Conservation (phyloP, 2,888 invertebrate genomes). For the Bellardia bayeri region DNA sequence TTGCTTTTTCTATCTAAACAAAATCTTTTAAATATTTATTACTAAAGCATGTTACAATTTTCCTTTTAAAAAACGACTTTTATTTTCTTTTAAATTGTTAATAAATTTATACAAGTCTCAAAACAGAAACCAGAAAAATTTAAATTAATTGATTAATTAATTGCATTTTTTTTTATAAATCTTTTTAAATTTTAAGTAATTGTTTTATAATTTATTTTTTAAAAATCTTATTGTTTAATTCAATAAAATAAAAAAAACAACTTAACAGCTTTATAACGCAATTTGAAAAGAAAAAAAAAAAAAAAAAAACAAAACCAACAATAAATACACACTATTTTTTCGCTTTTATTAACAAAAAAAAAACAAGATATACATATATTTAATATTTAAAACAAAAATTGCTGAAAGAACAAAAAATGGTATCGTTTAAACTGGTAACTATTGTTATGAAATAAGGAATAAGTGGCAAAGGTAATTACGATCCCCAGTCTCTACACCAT, state of each 20-base stretch:
- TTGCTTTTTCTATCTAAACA: slow-evolving; percentile 53
- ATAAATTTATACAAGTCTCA: slow-evolving; percentile 45
- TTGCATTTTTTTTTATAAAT: slow-evolving; percentile 52
- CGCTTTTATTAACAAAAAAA: slow-evolving; percentile 62
- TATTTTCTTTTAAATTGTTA: slow-evolving; percentile 44
- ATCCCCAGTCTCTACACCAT: too few relatives aligned
- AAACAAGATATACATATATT: not conserved
- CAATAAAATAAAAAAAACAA: slow-evolving; percentile 58
- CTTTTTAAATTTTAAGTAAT: slow-evolving; percentile 57
- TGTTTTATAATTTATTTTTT: slow-evolving; percentile 56
- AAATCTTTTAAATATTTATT: slow-evolving; percentile 65
- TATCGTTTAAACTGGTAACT: not conserved
- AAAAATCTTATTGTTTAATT: slow-evolving; percentile 33
- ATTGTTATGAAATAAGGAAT: too few relatives aligned
- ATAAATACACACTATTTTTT: slow-evolving; percentile 56
- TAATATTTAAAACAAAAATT: slow-evolving; percentile 30
- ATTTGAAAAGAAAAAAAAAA: slow-evolving; percentile 40
- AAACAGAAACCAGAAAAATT: slow-evolving; percentile 35
- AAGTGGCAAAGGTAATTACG: too few relatives aligned
- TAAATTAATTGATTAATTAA: slow-evolving; percentile 25
- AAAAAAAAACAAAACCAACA: slow-evolving; percentile 41
- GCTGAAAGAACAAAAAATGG: slow-evolving; percentile 28
- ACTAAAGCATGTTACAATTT: slow-evolving; percentile 64
- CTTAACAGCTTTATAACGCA: slow-evolving; percentile 69
- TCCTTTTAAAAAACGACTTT: slow-evolving; percentile 33